phyloP scores from a whole-genome alignment of 1,140 invertebrate genomes.

The Eumaeus atala region DNA sequence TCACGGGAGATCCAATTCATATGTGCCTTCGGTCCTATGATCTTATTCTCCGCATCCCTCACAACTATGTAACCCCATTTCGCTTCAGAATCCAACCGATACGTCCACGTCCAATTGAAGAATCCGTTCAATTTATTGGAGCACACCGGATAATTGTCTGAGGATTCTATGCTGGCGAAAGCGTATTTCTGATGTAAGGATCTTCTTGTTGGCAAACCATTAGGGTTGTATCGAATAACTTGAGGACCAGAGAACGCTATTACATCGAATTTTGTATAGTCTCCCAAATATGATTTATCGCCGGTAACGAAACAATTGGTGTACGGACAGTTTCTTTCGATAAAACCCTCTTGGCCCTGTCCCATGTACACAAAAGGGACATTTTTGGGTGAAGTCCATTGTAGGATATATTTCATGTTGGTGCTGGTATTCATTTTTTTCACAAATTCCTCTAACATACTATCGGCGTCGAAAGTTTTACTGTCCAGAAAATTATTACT shows the following conservation, averaged over 20 bases:
- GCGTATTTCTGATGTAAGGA: conserved; percentile 51
- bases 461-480: too few relatives aligned
- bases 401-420: conserved; percentile 48
- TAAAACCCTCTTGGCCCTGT: conserved; percentile 35
- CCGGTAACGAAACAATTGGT: conserved; percentile 48
- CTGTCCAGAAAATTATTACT: too few relatives aligned
- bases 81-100: conserved; percentile 78
- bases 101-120: conserved; percentile 81
- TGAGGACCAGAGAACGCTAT: conserved; percentile 48
- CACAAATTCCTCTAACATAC: too few relatives aligned
- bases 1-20: conserved; percentile 51
- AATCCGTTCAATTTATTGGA: conserved; percentile 45
- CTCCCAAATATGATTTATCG: conserved; percentile 33
- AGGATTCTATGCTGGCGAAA: conserved; percentile 54
- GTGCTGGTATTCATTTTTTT: too few relatives aligned
- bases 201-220: conserved; percentile 31
- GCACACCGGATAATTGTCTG: conserved; percentile 53
- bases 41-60: conserved; percentile 37
- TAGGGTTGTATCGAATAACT: conserved; percentile 20
- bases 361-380: conserved; percentile 47
- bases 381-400: conserved; percentile 40
- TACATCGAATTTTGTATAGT: conserved; percentile 50
- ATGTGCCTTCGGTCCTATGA: conserved; percentile 47
- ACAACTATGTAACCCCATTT: conserved; percentile 72
- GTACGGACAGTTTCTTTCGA: conserved; percentile 35